Base-by-base conservation (phyloP, 23 tunicate species). In the Styela plicata region DNA sequence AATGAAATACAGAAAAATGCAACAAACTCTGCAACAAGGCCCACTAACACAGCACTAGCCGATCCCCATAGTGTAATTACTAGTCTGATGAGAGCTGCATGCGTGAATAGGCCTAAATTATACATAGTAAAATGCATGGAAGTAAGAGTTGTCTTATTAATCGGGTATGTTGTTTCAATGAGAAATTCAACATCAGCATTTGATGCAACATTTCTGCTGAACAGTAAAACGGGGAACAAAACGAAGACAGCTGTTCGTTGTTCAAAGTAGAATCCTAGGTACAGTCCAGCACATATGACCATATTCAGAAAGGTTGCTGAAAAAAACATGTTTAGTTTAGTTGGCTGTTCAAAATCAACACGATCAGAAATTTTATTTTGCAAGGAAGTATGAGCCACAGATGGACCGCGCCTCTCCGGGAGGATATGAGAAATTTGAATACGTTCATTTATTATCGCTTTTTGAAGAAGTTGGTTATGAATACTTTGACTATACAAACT, bases 161-260 rank as follows among this genome's bases (percentile, higher is more conserved):
- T 1, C 24, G 79, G 79, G 23, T 74, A 74, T 19, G 79, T 74
- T 19, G 33, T 53, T 74, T 74, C 79, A 19, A 34, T 1, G 24
- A 74, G 79, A 1, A 74, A 74, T 31, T 74, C 79, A 21, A 74
- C 52, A 34, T 22, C 21, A 24, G 52, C 57, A 25, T 52, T 74
- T 24, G 33, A 32, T 17, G 79, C 0, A 34, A 74, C 21, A 20
- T 30, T 18, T 18, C 53, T 24, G 53, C 24, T 25, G 34, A 33
- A 33, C 24, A 74, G 33, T 17, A 34, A 17, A 34, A 74, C 53
- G 16, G 79, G 79, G 53, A 31, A 74, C 19, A 34, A 19, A 24
- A 74, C 33, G 79, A 23, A 74, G 0, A 74, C 24, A 21, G 33
- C 24, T 17, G 1, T 22, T 17, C 31, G 33, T 22, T 74, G 22